Base-by-base conservation (phyloP, 2,888 invertebrate genomes). In the Suillia variegata region DNA sequence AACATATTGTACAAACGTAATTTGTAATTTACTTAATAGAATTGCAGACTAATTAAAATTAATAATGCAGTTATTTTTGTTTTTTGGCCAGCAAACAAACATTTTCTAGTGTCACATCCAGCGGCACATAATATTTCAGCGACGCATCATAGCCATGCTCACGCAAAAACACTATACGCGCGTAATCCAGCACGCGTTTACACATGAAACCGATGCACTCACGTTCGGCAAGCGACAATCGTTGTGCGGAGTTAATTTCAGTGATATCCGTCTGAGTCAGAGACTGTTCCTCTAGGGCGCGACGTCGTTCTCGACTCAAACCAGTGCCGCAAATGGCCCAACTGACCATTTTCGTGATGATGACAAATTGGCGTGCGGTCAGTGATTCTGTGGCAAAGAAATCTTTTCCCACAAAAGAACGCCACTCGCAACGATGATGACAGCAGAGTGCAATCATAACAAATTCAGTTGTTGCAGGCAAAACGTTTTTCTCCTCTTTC, bases 271-370 rank as follows among this genome's bases (percentile, higher is more conserved):
- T 18, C 1, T 53, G 18, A 1, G 54, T 21, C 3, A 58, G 21
- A 1, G 59, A 18, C 18, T 70, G 69, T 0, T 68, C 69, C 2
- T 73, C 74, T 17, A 81, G 59, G 34, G 78, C 70, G 53, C 76
- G 76, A 50, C 76, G 72, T 2, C 74, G 72, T 65, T 85, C 84
- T 31, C 87, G 85, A 69, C 86, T 88, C 63, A 85, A 84, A 0
- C 89, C 89, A 1, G 82, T 83, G 5, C 93, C 92, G 82, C 94
- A 94, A 1, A 93, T 93, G 0, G 93, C 94, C 96, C 96, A 96
- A 74, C 94, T 92, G 6, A 91, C 92, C 73, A 96, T 85, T 65
- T 92, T 90, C 59, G 90, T 87, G 74, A 96, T 86, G 22, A 92
- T 84, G 66, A 88, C 85, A 78, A 95, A 90, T 56, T 94, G 89